Evolutionary conservation across 2,113 vertebrate genomes (phyloP).

Genomic region (Proteles cristata): DNA sequence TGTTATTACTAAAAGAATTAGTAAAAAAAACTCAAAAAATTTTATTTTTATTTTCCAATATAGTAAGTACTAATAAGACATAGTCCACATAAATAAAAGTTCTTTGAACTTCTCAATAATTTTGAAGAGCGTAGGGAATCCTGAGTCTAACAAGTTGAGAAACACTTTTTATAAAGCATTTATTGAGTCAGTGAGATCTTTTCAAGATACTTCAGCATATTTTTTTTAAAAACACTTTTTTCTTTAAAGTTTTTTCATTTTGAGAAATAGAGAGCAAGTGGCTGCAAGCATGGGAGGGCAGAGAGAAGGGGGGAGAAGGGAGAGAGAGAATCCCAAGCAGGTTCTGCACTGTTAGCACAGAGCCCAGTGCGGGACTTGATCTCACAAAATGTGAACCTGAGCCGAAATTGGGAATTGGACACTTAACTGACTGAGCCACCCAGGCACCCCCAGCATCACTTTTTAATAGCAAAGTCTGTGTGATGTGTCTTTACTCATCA

Average conservation of each 20-base stretch:
- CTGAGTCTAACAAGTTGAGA: background rate
- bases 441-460: background rate
- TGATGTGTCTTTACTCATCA: background rate
- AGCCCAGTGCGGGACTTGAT: too few species aligned
- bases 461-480: background rate
- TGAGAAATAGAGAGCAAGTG: too few species aligned
- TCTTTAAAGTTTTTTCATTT: too few species aligned
- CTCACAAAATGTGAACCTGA: too few species aligned
- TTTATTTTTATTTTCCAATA: background rate
- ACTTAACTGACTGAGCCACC: too few species aligned
- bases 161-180: background rate
- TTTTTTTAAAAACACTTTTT: background rate
- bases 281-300: too few species aligned
- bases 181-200: background rate
- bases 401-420: too few species aligned
- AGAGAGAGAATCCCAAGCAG: too few species aligned
- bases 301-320: too few species aligned
- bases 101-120: background rate
- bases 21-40: background rate
- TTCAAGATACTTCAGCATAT: background rate
- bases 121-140: background rate
- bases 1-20: slow-evolving; percentile 28
- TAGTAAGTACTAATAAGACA: background rate
- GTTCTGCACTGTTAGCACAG: too few species aligned
- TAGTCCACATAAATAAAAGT: background rate